These are phyloP conservation scores for Labroides dimidiatus DNA, from an alignment of 2,797 vertebrate species.

Conservation along the genomic window DNA sequence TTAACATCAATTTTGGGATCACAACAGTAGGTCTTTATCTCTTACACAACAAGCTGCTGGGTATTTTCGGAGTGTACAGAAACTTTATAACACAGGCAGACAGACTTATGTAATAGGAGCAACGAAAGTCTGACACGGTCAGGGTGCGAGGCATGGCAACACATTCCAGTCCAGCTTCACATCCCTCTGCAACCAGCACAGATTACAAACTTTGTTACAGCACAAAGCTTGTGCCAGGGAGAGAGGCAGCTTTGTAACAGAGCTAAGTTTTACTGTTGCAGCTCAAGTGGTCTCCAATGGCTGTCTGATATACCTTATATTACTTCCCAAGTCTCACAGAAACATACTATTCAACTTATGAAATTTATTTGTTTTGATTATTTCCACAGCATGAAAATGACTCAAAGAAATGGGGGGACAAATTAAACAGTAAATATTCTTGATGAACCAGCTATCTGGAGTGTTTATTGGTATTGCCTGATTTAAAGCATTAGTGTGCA, in stretches of 20 bases:
- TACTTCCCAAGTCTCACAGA: not conserved
- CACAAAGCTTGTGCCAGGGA: constrained; percentile 9
- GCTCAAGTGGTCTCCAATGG: constrained; percentile 2
- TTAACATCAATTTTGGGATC: constrained; percentile 60
- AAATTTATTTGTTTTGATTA: not conserved
- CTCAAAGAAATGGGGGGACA: not conserved
- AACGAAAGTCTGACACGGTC: constrained; percentile 48
- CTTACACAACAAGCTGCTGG: constrained; percentile 67
- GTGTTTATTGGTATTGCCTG: no score
- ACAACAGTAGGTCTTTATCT: constrained; percentile 70
- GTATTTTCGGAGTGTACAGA: constrained; percentile 71
- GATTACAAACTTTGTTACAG: constrained; percentile 16
- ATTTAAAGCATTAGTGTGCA: no score
- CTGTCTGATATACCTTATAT: not conserved
- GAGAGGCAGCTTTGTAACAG: not conserved
- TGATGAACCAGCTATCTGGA: no score
- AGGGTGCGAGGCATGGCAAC: constrained; percentile 49
- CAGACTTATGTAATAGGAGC: constrained; percentile 70
- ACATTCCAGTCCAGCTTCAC: constrained; percentile 45
- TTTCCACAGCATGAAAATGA: not conserved
- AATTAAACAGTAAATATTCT: no score
- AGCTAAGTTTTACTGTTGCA: not conserved
- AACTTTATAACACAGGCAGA: constrained; percentile 69
- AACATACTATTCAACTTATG: not conserved
- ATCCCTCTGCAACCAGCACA: constrained; percentile 33